These are phyloP conservation scores for Emberiza fucata DNA, from an alignment of 2,113 vertebrate species.

Conservation along the genomic window DNA sequence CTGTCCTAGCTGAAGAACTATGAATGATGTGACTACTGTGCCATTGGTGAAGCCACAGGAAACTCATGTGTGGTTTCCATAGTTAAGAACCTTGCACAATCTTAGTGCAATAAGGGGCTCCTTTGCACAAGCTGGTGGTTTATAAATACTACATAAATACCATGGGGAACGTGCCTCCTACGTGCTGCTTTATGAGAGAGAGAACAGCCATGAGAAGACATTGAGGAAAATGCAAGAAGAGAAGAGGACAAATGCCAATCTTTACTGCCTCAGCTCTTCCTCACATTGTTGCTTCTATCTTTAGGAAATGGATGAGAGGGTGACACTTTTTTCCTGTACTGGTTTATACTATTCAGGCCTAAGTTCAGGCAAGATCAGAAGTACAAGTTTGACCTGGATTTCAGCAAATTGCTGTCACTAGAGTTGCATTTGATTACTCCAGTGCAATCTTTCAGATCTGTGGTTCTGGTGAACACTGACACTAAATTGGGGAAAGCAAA, in stretches of 20 bases:
- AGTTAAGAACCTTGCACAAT: not conserved
- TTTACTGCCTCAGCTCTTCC: not conserved
- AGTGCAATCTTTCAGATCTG: not conserved
- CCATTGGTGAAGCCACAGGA: not conserved
- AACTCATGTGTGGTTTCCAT: not conserved
- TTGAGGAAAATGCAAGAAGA: not conserved
- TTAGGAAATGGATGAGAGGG: not conserved
- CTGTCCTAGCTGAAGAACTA: not conserved
- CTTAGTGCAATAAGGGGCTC: not conserved
- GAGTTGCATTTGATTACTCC: not conserved
- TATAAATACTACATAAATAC: not conserved
- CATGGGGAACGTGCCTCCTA: fast-evolving
- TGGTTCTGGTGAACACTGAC: not conserved
- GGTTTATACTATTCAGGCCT: not conserved
- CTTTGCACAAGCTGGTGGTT: not conserved
- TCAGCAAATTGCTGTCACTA: not conserved
- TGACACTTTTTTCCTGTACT: not conserved
- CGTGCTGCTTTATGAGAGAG: not conserved
- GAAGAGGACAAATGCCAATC: not conserved
- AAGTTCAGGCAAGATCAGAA: not conserved
- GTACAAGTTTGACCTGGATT: not conserved
- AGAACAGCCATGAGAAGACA: not conserved
- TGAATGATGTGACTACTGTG: not conserved
- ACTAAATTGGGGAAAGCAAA: not conserved
- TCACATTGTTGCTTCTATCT: not conserved